A percentile compares a stretch with the other conserved stretches of the same genome.
phyloP scores from a whole-genome alignment of 2,888 invertebrate species.

The Plebejus argus region DNA sequence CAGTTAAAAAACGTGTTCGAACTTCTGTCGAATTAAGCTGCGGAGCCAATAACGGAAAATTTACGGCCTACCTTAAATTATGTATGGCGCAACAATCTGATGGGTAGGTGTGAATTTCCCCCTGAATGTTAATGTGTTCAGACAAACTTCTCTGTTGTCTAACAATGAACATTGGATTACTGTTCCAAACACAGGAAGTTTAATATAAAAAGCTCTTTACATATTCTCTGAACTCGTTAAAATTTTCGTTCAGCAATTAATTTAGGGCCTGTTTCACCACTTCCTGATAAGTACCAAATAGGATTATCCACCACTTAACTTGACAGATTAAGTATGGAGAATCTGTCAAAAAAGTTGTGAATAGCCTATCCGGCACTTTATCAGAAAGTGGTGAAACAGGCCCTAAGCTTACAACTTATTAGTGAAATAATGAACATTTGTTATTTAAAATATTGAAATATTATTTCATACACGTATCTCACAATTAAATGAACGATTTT shows the following conservation, averaged over 20 bases:
- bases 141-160: conserved; percentile 11
- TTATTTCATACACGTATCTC: not conserved
- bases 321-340: too few species aligned
- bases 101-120: conserved; percentile 10
- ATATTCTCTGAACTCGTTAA: not conserved
- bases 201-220: not conserved
- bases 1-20: conserved; percentile 32
- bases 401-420: not conserved
- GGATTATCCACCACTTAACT: too few species aligned
- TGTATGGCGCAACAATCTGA: not conserved
- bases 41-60: conserved; percentile 37
- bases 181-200: not conserved
- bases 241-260: not conserved
- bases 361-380: too few species aligned
- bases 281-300: too few species aligned
- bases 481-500: not conserved
- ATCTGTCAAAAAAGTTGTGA: too few species aligned
- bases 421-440: not conserved
- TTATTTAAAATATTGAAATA: not conserved
- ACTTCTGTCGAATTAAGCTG: conserved; percentile 40
- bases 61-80: conserved; percentile 28
- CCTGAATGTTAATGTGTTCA: conserved; percentile 12
- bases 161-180: conserved; percentile 14
- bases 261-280: too few species aligned
- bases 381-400: too few species aligned